These are phyloP conservation scores for Hipparchia semele DNA, from an alignment of 2,888 invertebrate species.

Conservation along the genomic window DNA sequence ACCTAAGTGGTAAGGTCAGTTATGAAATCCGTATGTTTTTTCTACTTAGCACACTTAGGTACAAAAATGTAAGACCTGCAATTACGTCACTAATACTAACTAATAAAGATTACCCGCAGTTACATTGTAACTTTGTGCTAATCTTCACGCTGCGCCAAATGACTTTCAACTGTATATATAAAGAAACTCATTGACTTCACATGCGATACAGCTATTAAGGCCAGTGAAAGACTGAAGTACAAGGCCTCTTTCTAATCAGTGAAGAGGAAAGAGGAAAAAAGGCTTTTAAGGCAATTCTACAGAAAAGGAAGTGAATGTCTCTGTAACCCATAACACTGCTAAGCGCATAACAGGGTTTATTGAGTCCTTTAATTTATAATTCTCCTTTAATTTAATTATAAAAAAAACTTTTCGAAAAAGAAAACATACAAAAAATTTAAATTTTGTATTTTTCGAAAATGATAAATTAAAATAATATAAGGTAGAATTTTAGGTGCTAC, in stretches of 20 bases:
- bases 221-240: slow-evolving; percentile 15
- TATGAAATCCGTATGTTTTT: too few relatives aligned
- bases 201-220: slow-evolving; percentile 38
- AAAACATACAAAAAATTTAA: too few relatives aligned
- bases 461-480: too few relatives aligned
- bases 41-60: background rate
- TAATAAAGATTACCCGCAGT: slow-evolving; percentile 2
- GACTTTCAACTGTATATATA: slow-evolving; percentile 21
- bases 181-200: slow-evolving; percentile 30
- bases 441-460: too few relatives aligned
- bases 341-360: too few relatives aligned
- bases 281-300: background rate
- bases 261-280: background rate
- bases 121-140: slow-evolving; percentile 16
- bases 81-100: slow-evolving; percentile 9
- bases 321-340: background rate
- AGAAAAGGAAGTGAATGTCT: background rate
- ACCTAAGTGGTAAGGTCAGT: too few relatives aligned
- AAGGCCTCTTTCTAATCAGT: slow-evolving; percentile 14
- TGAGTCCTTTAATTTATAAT: too few relatives aligned
- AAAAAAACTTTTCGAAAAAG: too few relatives aligned
- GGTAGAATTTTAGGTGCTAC: too few relatives aligned
- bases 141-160: slow-evolving; percentile 23
- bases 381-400: too few relatives aligned
- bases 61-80: background rate